Base-by-base conservation (phyloP, 2,113 vertebrate species). In the Lamprologus lemairii region DNA sequence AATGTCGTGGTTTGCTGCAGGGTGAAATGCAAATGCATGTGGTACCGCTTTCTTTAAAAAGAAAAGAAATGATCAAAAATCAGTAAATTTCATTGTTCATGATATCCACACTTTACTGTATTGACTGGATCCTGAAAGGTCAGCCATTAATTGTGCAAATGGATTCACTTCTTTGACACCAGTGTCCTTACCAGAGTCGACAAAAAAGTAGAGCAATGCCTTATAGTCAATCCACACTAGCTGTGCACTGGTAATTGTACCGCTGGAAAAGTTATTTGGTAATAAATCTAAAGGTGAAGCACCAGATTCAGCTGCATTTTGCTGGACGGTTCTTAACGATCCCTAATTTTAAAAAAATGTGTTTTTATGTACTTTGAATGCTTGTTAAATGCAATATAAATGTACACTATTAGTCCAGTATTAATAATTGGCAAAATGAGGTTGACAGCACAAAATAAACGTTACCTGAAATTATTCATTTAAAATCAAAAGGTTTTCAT, bases 331-430 rank as follows among this genome's bases (percentile, higher is more conserved):
- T 26, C 8, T 71, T 26, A 16, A 26, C 2, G 0, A 45, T 23
- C 65, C 5, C 12, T 9, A 71, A 71, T 26, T 45, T 7, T 16
- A 45, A 26, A 37, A 42, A 42, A 45, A 42, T 45, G 0, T 42
- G 65, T 45, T 42, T 71, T 40, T 9, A 71, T 14, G 12, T 16
- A 6, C 35, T 42, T 42, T 23, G n/a, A 87, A 78, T 81, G 53
- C 23, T 37, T 54, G 21, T 75, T 57, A 83, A 83, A 88, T 80
- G 65, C 28, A 85, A 23, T 23, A 91, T 57, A 45, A 73, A 88
- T 58, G 3, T 79, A 58, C 60, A 58, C 75, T 73, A 73, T 73
- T 47, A 28, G 14, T 17, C 37, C 68, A 28, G 40, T 0, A 71
- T 42, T 42, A 90, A 53, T 79, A 53, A 83, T 33, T 81, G 55